Base-by-base conservation (phyloP, 2,113 vertebrate genomes). In the Tupaia chinensis region DNA sequence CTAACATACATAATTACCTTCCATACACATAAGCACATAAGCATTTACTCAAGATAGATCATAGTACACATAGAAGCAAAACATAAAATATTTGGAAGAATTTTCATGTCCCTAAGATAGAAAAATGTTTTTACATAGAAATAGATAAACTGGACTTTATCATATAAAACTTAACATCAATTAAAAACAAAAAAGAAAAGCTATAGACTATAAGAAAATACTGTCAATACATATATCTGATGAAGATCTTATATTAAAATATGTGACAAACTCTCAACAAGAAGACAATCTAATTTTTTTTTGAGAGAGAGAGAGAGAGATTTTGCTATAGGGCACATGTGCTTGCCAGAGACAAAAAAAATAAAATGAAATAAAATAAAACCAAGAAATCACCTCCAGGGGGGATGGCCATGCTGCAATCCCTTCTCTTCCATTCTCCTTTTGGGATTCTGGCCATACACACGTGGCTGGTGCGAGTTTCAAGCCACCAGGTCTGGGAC, bases 101-200 rank as follows among this genome's bases (percentile, higher is more conserved):
- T 56, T 32, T 81, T 89, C 72, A 79, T 0, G 25, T n/a, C 7
- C 44, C 83, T 60, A 63, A 14, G 19, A 8, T 44, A 84, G 17
- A 20, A 84, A 94, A 72, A 54, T 29, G 12, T 34, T 94, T 72
- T 92, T 83, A 82, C 9, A 85, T 7, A 72, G 22, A 94, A 76
- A 92, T 1, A 79, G 19, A 96, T 56, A 92, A 76, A 23, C 34
- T 44, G 8, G 54, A 93, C 27, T 63, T 91, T n/a, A 94, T 56
- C 19, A 95, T 85, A 58, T 44, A 86, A 91, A 93, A 91, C 13
- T n/a, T 66, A 73, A 74, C 14, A 94, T 68, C 5, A 54, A 25
- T 15, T 82, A 79, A 32, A 89, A 86, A 93, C 91, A 5, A 68
- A 84, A 81, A 93, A 53, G 7, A 13, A 77, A 92, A 89, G 19